These are phyloP conservation scores for Neoitamus cyanurus DNA, from an alignment of 2,888 invertebrate genomes.

Conservation along the genomic window DNA sequence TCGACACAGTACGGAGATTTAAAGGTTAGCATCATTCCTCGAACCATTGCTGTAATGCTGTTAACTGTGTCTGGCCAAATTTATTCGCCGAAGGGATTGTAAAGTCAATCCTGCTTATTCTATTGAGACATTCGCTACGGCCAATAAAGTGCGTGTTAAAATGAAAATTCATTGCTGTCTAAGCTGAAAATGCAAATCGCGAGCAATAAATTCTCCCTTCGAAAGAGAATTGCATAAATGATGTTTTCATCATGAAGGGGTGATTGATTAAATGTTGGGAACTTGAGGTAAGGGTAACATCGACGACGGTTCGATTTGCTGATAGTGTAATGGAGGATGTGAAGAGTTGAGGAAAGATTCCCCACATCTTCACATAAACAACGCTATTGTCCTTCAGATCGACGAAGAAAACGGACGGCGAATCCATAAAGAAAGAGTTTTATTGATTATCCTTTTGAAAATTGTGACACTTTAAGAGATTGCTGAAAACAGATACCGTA, in stretches of 20 bases:
- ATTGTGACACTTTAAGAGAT: neutral
- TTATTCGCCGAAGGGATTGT: neutral
- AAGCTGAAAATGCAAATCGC: constrained; percentile 11
- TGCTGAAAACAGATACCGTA: constrained; percentile 19
- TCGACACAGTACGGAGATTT: constrained; percentile 21
- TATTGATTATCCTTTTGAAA: constrained; percentile 40
- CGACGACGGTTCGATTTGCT: neutral
- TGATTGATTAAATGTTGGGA: constrained; percentile 8
- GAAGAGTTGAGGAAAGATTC: neutral
- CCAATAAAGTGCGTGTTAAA: constrained; percentile 48
- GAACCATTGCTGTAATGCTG: neutral
- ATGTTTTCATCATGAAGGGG: constrained; percentile 21
- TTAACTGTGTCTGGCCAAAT: neutral
- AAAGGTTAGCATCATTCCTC: neutral
- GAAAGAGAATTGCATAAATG: constrained; percentile 13
- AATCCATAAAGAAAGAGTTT: constrained; percentile 32
- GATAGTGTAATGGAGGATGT: neutral
- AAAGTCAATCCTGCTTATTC: neutral
- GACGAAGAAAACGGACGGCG: neutral
- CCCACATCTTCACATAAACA: constrained; percentile 21
- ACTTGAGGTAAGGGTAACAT: neutral
- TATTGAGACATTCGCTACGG: constrained; percentile 44
- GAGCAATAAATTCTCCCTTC: neutral
- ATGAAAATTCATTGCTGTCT: constrained; percentile 26
- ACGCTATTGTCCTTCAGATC: neutral